Evolutionary conservation across 2,113 vertebrate genomes (phyloP).

Genomic region (Capra hircus): DNA sequence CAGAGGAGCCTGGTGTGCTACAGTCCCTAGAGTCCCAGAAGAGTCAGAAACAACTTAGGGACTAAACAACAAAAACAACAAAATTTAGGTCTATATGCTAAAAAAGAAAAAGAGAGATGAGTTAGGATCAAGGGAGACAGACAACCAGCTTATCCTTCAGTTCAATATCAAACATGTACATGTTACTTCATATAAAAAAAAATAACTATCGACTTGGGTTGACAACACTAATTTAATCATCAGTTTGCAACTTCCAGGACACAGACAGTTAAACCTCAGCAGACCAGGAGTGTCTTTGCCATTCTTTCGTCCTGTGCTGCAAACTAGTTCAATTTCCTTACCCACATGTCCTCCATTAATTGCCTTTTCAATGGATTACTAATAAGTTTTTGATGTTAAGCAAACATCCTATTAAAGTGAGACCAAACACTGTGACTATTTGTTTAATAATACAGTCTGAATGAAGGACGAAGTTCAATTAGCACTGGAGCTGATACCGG

Average conservation of each 20-base stretch:
- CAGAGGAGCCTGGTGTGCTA: background rate
- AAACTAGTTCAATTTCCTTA: constrained; percentile 65
- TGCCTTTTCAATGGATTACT: constrained; percentile 69
- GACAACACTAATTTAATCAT: background rate
- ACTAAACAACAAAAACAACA: background rate
- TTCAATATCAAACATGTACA: background rate
- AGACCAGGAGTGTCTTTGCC: constrained; percentile 24
- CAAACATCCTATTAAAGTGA: constrained; percentile 71
- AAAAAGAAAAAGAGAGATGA: background rate
- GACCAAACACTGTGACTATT: constrained; percentile 72
- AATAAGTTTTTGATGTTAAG: constrained; percentile 73
- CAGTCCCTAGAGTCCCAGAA: background rate
- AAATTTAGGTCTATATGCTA: background rate
- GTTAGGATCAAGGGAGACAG: background rate
- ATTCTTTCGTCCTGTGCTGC: constrained; percentile 13
- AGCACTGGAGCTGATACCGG: constrained; percentile 43
- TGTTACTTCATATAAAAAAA: background rate
- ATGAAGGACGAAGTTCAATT: constrained; percentile 72
- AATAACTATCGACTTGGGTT: background rate
- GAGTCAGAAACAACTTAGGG: background rate
- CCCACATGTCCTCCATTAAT: constrained; percentile 64
- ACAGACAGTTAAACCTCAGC: constrained; percentile 42
- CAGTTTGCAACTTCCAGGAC: constrained; percentile 41
- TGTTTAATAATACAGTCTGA: constrained; percentile 73
- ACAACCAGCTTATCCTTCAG: background rate